These are phyloP conservation scores for Talpa occidentalis DNA, from an alignment of 2,113 vertebrate genomes.

Conservation along the genomic window DNA sequence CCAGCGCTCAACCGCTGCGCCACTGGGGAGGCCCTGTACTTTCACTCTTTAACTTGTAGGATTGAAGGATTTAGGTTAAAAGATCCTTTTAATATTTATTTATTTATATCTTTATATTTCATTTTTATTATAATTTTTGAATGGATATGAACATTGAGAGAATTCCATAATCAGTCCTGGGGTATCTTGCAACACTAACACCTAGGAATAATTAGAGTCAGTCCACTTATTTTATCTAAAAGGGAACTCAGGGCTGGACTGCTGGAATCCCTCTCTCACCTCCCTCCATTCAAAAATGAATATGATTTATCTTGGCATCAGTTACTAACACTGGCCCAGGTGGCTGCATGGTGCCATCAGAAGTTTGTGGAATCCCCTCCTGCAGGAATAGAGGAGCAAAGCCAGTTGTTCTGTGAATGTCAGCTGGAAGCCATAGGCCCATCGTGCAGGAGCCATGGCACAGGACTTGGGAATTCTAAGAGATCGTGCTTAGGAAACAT, in stretches of 20 bases:
- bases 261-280: background rate
- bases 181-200: slow-evolving; percentile 23
- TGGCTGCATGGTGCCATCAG: background rate
- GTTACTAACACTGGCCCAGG: background rate
- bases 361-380: background rate
- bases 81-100: background rate
- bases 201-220: background rate
- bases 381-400: slow-evolving; percentile 19
- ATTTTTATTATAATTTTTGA: background rate
- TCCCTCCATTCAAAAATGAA: background rate
- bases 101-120: slow-evolving; percentile 43
- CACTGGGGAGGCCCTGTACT: too few relatives aligned
- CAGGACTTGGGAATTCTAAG: slow-evolving; percentile 6
- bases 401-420: background rate
- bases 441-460: background rate
- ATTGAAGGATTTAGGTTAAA: slow-evolving; percentile 40
- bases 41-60: background rate
- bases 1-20: too few relatives aligned
- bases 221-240: slow-evolving; percentile 29
- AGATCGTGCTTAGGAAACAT: background rate
- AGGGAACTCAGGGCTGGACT: background rate
- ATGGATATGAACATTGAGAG: too few relatives aligned
- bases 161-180: background rate
- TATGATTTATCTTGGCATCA: background rate
- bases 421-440: background rate